phyloP scores from a whole-genome alignment of 2,888 invertebrate genomes.

The Anthophora plumipes region DNA sequence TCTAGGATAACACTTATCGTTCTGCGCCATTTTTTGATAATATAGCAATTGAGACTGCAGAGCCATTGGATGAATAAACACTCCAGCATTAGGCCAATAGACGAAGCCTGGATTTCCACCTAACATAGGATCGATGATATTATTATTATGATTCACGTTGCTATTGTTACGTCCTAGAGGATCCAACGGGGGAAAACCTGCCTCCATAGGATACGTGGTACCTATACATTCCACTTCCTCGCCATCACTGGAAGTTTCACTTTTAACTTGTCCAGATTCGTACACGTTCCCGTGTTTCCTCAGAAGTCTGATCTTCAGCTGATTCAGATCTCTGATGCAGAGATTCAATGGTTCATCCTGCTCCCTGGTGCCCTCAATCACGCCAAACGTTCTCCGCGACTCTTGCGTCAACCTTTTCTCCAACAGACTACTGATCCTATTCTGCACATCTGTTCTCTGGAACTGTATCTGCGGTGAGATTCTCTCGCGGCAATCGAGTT shows the following conservation, averaged over 20 bases:
- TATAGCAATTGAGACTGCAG: slow-evolving; percentile 90
- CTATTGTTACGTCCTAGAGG: slow-evolving; percentile 67
- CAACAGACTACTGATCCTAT: slow-evolving; percentile 89
- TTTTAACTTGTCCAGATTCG: slow-evolving; percentile 87
- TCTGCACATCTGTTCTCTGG: slow-evolving; percentile 89
- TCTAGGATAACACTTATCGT: slow-evolving; percentile 79
- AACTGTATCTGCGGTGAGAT: slow-evolving; percentile 76
- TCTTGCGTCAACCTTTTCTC: slow-evolving; percentile 90
- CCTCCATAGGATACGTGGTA: slow-evolving; percentile 68
- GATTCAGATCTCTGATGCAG: slow-evolving; percentile 91
- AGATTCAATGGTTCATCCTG: slow-evolving; percentile 93
- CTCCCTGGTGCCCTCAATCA: slow-evolving; percentile 84
- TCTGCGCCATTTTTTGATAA: slow-evolving; percentile 90
- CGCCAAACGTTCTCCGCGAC: slow-evolving; percentile 85
- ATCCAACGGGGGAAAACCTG: slow-evolving; percentile 48
- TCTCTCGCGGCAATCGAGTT: slow-evolving; percentile 70
- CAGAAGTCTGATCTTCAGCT: slow-evolving; percentile 88
- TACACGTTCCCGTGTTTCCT: slow-evolving; percentile 88
- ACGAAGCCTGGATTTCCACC: slow-evolving; percentile 86
- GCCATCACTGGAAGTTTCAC: slow-evolving; percentile 86
- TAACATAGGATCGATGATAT: slow-evolving; percentile 85
- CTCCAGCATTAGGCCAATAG: slow-evolving; percentile 90
- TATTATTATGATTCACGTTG: slow-evolving; percentile 80
- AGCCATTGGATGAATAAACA: slow-evolving; percentile 91
- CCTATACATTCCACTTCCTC: slow-evolving; percentile 85